Evolutionary conservation across 2,888 invertebrate species (phyloP).

Genomic region (Sarcophaga variegata): DNA sequence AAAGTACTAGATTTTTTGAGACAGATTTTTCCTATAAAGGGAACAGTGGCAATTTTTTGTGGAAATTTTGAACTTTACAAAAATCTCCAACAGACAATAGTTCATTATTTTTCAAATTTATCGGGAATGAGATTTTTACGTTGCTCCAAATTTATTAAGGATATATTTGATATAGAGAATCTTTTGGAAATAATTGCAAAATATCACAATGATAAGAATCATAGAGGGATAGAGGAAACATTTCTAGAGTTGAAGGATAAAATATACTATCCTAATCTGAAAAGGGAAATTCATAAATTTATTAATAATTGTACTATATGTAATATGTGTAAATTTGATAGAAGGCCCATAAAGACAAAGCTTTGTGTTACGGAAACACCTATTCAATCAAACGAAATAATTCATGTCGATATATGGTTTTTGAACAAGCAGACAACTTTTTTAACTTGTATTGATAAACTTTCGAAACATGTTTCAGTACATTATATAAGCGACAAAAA

Average conservation of each 20-base stretch:
- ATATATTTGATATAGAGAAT: neutral
- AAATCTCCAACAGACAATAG: too few species aligned
- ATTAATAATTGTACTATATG: too few species aligned
- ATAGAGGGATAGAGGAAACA: constrained; percentile 29
- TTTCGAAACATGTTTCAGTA: neutral
- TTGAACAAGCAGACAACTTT: constrained; percentile 2
- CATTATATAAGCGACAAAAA: neutral
- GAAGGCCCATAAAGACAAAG: constrained; percentile 55
- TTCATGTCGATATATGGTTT: neutral
- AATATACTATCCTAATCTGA: too few species aligned
- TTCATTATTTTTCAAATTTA: too few species aligned
- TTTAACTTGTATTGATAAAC: constrained; percentile 22
- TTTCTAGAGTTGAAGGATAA: too few species aligned
- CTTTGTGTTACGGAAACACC: constrained; percentile 59
- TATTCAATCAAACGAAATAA: too few species aligned
- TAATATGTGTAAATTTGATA: constrained; percentile 50
- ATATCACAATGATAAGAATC: constrained; percentile 35
- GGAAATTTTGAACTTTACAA: constrained; percentile 20
- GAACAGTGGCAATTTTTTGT: constrained; percentile 16
- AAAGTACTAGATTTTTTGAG: neutral
- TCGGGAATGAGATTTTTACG: too few species aligned
- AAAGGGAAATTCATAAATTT: too few species aligned
- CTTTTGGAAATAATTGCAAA: constrained; percentile 13
- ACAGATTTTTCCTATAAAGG: constrained; percentile 1
- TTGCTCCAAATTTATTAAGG: too few species aligned